Evolutionary conservation across 2,797 vertebrate species (phyloP).

Genomic region (Somateria mollissima): DNA sequence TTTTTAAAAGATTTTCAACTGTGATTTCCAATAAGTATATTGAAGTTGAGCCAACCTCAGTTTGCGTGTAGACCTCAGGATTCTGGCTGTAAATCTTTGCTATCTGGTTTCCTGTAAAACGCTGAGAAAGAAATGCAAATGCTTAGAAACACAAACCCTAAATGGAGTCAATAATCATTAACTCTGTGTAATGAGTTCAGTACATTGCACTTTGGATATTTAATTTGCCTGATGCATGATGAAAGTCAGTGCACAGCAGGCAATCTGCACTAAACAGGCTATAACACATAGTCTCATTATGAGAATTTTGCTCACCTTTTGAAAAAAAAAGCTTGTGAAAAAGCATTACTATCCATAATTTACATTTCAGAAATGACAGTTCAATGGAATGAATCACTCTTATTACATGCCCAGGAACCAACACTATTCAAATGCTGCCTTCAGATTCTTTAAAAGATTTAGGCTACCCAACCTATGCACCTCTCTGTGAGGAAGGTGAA

Average conservation of each 20-base stretch:
- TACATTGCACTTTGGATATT: slow-evolving; percentile 44
- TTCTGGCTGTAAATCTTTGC: slow-evolving; percentile 86
- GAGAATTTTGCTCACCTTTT: slow-evolving; percentile 69
- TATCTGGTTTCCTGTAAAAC: slow-evolving; percentile 97
- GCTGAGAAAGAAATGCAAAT: slow-evolving; percentile 80
- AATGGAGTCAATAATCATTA: slow-evolving; percentile 70
- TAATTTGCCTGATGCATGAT: slow-evolving; percentile 49
- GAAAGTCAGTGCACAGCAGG: slow-evolving; percentile 43
- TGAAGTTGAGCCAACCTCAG: slow-evolving; percentile 84
- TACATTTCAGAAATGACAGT: slow-evolving; percentile 59
- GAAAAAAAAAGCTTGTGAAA: slow-evolving; percentile 10
- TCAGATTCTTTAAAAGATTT: slow-evolving; percentile 18
- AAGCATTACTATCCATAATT: slow-evolving; percentile 54
- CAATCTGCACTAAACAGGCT: slow-evolving; percentile 42
- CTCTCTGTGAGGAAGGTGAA: background rate
- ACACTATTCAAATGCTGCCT: background rate
- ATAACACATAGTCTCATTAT: slow-evolving; percentile 60
- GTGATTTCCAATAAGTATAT: background rate
- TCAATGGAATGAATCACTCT: slow-evolving; percentile 44
- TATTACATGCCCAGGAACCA: background rate
- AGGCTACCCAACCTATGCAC: background rate
- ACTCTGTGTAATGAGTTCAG: slow-evolving; percentile 53
- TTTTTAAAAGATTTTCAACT: background rate
- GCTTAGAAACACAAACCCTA: slow-evolving; percentile 68
- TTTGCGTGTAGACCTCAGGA: slow-evolving; percentile 79